phyloP scores from a whole-genome alignment of 2,113 vertebrate species.

The Eulemur macaco region DNA sequence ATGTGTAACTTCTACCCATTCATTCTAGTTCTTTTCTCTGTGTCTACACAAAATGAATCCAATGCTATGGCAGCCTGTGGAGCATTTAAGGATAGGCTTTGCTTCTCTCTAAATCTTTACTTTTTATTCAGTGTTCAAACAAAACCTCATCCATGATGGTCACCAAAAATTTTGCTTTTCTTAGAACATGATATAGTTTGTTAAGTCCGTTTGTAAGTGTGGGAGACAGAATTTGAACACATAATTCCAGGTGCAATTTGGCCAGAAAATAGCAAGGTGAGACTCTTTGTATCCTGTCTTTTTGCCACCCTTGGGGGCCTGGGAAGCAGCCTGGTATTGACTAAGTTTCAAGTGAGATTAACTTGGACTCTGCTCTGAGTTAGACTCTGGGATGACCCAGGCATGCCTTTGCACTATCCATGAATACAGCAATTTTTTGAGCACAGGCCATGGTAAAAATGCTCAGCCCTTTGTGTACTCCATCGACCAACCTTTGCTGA shows the following conservation, averaged over 20 bases:
- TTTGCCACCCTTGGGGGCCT: background rate
- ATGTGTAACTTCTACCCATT: background rate
- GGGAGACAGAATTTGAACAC: background rate
- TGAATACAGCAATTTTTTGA: conserved; percentile 30
- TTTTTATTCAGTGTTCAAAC: background rate
- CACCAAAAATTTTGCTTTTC: conserved; percentile 14
- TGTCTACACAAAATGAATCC: background rate
- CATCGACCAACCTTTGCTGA: conserved; percentile 40
- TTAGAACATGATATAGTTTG: background rate
- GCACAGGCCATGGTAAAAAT: conserved; percentile 16
- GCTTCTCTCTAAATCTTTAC: background rate
- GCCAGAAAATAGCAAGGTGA: background rate
- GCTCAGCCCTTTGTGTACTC: conserved; percentile 5
- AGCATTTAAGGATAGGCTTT: background rate
- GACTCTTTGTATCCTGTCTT: background rate
- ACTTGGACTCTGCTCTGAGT: conserved; percentile 32
- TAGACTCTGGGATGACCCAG: conserved; percentile 29
- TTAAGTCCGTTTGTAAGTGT: background rate
- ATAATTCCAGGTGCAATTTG: background rate
- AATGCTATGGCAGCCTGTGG: background rate
- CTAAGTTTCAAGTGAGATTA: conserved; percentile 45
- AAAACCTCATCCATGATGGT: background rate
- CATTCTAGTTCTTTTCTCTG: background rate
- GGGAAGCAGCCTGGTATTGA: background rate
- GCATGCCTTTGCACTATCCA: background rate